Evolutionary conservation across 53 echinoderm and acorn worm genomes (phyloP), one percentile per base, ranked within the genome.

Genomic region (Luidia sarsii): DNA sequence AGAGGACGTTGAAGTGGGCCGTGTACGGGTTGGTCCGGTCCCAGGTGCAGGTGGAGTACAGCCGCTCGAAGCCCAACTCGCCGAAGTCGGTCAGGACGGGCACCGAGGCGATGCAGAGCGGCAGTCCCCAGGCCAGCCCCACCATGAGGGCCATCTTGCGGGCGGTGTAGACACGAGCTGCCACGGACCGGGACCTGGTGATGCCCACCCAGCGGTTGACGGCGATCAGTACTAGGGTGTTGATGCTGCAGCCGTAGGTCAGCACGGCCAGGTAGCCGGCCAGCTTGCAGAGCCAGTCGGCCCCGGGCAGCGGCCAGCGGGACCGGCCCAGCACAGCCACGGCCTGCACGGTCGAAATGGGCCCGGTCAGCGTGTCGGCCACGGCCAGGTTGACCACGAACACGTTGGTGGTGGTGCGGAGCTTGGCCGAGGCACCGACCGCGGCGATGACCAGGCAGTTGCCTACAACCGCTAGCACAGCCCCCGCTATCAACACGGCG

Each of bases 101-200:
- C 18, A 39, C 39, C 30, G 73, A 3, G 29, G 63, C 72, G 39
- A 71, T 57, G 43, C 30, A 7, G 14, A 61, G 6, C 15, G 87
- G 81, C 7, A 87, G 27, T 15, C 32, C 43, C 87, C 87, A 87
- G 20, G 65, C 35, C 37, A 65, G 13, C 14, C 39, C 46, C 7
- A 81, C 50, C 87, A 87, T 87, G 3, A 80, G 48, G 5, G n/a
- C 64, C 27, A 87, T 51, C 36, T 87, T 87, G 16, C 64, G 19
- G 45, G 39, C 5, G 50, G 72, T 64, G 48, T 65, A 87, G 37
- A 87, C 33, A 13, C 67, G 60, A 41, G 50, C 35, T 49, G 41
- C 13, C 70, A 70, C n/a, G n/a, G n/a, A n/a, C n/a, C n/a, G n/a
- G n/a, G n/a, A n/a, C n/a, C n/a, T n/a, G n/a, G n/a, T n/a, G 30